Evolutionary conservation across 2,888 invertebrate species (phyloP).

Genomic region (Dysmachus trigonus): DNA sequence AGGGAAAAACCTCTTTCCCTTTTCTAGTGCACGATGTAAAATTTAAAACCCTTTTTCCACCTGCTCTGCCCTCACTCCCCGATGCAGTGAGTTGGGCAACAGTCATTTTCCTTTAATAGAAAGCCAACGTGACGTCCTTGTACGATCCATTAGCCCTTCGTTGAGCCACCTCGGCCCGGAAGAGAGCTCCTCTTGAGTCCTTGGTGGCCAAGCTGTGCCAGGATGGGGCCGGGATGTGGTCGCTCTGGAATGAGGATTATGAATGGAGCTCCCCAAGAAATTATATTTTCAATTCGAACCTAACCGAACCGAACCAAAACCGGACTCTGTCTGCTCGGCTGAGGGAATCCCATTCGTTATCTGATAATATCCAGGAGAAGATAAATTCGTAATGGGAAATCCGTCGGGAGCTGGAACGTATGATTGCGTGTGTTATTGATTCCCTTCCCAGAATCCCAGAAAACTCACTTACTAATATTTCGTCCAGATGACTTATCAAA

Average conservation of each 20-base stretch:
- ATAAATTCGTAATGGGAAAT: slow-evolving; percentile 3
- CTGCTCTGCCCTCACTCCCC: background rate
- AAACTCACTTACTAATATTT: background rate
- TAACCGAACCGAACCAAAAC: background rate
- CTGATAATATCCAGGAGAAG: background rate
- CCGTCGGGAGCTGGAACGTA: background rate
- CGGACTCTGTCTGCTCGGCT: slow-evolving; percentile 4
- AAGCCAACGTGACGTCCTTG: slow-evolving; percentile 1
- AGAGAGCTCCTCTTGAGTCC: background rate
- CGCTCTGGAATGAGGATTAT: background rate
- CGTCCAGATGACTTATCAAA: background rate
- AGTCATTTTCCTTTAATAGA: slow-evolving; percentile 12
- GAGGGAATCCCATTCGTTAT: slow-evolving; percentile 11
- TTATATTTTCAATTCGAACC: slow-evolving; percentile 24
- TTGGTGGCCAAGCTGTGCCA: too few relatives aligned
- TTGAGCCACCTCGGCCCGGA: background rate
- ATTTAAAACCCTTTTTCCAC: background rate
- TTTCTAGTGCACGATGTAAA: background rate
- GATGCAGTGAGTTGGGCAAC: background rate
- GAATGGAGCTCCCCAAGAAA: slow-evolving; percentile 24
- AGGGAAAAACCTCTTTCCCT: background rate
- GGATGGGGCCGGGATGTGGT: too few relatives aligned
- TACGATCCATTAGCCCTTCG: background rate
- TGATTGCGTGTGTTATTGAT: slow-evolving; percentile 15
- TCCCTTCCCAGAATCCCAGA: slow-evolving; percentile 5